phyloP scores from a whole-genome alignment of 2,113 vertebrate genomes.

The Rutilus rutilus region DNA sequence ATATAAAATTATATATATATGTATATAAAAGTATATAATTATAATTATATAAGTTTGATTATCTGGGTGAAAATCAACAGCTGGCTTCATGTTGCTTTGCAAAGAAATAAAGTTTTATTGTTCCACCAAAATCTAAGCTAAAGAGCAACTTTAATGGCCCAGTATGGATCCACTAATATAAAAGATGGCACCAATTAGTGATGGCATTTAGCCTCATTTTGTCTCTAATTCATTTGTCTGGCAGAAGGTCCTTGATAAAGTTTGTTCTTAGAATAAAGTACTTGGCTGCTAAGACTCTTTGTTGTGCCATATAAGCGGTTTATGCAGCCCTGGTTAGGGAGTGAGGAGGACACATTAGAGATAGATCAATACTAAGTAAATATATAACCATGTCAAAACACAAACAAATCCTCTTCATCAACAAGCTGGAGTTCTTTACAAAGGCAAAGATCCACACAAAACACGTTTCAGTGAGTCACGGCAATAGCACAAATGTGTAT shows the following conservation, averaged over 20 bases:
- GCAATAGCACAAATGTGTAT: not conserved
- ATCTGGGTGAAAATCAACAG: not conserved
- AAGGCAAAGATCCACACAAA: conserved; percentile 1
- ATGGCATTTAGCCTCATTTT: conserved; percentile 28
- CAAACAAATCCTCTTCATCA: conserved; percentile 60
- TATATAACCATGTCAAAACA: conserved; percentile 59
- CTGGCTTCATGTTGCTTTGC: not conserved
- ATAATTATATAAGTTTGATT: too few species aligned
- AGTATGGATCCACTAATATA: conserved; percentile 25
- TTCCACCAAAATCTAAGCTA: conserved; percentile 1
- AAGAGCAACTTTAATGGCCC: conserved; percentile 24
- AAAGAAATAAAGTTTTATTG: not conserved
- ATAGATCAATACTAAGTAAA: conserved; percentile 62
- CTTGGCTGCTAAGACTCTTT: conserved; percentile 35
- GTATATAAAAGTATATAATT: too few species aligned
- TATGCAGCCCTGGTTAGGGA: conserved; percentile 32
- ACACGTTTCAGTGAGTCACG: not conserved
- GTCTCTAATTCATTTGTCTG: conserved; percentile 9
- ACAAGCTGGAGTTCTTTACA: conserved; percentile 38
- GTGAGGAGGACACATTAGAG: conserved; percentile 45
- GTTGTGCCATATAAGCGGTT: conserved; percentile 44
- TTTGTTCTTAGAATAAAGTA: conserved; percentile 15
- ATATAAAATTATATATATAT: too few species aligned
- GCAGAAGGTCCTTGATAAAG: conserved; percentile 14
- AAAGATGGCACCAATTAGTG: conserved; percentile 17